These are phyloP conservation scores for Hydropsyche betteni DNA, from an alignment of 2,888 invertebrate species.

Conservation along the genomic window DNA sequence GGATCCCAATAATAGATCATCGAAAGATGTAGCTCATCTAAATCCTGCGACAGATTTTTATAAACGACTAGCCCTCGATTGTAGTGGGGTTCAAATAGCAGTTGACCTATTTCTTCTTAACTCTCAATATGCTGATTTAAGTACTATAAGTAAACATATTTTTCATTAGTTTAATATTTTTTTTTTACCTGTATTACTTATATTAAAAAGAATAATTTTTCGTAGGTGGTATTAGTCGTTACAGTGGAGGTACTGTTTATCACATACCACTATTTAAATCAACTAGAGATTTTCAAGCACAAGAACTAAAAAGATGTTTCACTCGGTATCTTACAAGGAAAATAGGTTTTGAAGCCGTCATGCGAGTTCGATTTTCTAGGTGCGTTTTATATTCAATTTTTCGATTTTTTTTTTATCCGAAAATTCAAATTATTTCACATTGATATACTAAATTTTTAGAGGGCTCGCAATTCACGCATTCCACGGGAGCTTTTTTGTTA, in stretches of 20 bases:
- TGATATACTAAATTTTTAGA: constrained; percentile 56
- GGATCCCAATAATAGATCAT: constrained; percentile 84
- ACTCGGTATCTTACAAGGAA: constrained; percentile 92
- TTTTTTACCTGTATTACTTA: background rate
- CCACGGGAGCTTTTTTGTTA: constrained; percentile 99
- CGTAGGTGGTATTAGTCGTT: constrained; percentile 89
- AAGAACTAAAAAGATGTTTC: constrained; percentile 79
- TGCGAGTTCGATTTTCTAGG: constrained; percentile 95
- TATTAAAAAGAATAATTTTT: constrained; percentile 43
- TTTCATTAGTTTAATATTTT: background rate
- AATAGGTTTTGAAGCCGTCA: constrained; percentile 98
- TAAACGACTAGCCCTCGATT: constrained; percentile 94
- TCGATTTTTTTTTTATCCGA: background rate
- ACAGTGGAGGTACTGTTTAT: constrained; percentile 92
- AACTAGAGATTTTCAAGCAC: constrained; percentile 74
- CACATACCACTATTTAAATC: constrained; percentile 90
- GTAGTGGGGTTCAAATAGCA: constrained; percentile 94
- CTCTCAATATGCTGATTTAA: constrained; percentile 92
- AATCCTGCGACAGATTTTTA: constrained; percentile 98
- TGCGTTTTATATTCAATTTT: constrained; percentile 53
- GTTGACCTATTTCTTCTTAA: constrained; percentile 95
- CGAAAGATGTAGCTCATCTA: constrained; percentile 84
- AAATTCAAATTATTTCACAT: background rate
- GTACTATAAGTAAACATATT: constrained; percentile 81
- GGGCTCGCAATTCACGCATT: constrained; percentile 97